phyloP scores from a whole-genome alignment of 1,140 invertebrate genomes.

The Zaprionus lachaisei region DNA sequence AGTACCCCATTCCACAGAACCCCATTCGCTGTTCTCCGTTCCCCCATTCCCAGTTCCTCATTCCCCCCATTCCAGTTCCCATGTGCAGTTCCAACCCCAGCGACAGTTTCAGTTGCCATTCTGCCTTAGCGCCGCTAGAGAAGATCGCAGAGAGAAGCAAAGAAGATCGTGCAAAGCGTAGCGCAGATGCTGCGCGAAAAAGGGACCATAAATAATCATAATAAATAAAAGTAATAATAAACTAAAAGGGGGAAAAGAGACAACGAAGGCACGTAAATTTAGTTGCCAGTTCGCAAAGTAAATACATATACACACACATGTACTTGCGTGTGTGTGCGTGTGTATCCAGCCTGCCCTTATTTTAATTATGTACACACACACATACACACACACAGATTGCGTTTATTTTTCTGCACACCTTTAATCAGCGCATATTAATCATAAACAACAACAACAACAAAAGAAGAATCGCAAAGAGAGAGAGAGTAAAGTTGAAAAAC shows the following conservation, averaged over 20 bases:
- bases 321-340: background rate
- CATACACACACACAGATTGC: background rate
- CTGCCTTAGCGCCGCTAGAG: constrained; percentile 49
- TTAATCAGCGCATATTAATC: constrained; percentile 78
- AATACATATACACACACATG: background rate
- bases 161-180: constrained; percentile 67
- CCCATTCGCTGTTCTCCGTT: too few species aligned
- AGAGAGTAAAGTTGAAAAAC: background rate
- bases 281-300: constrained; percentile 55
- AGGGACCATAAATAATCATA: constrained; percentile 43
- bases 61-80: background rate
- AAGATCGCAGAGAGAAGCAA: constrained; percentile 55
- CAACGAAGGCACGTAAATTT: constrained; percentile 65
- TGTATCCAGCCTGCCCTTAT: constrained; percentile 45
- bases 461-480: constrained; percentile 4
- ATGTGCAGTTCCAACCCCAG: background rate
- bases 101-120: background rate
- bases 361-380: constrained; percentile 23
- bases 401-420: constrained; percentile 37
- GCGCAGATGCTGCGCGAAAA: constrained; percentile 67
- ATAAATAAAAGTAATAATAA: constrained; percentile 51
- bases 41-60: too few species aligned
- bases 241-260: constrained; percentile 24
- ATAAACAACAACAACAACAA: constrained; percentile 54
- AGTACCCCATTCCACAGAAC: too few species aligned